Percentiles rank a stretch among this genome's conserved stretches.
Evolutionary conservation across 2,113 vertebrate species (phyloP).

Genomic region (Enhydra lutris): DNA sequence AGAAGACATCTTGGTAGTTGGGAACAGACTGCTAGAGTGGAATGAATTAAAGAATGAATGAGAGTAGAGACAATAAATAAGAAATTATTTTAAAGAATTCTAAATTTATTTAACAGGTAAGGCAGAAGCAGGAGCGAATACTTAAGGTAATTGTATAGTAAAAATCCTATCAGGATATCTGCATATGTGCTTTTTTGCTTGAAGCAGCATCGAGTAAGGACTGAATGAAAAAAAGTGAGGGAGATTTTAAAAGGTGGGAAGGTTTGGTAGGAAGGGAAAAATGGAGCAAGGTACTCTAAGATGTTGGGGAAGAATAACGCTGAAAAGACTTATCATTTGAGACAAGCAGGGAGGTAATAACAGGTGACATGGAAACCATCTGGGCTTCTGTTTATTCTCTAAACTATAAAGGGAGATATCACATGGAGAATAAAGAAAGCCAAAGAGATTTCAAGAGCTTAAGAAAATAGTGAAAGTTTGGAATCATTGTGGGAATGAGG

Average conservation of each 20-base stretch:
- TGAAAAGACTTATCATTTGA: slow-evolving; percentile 4
- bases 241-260: slow-evolving; percentile 1
- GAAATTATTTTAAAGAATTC: slow-evolving; percentile 37
- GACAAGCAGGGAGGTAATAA: background rate
- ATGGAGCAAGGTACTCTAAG: background rate
- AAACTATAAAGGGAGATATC: background rate
- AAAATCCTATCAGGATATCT: background rate
- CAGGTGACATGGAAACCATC: background rate
- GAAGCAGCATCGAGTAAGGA: background rate
- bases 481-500: background rate
- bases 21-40: background rate
- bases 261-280: background rate
- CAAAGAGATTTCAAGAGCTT: background rate
- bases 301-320: background rate
- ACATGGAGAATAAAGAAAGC: background rate
- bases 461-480: background rate
- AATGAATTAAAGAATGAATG: background rate
- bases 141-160: background rate
- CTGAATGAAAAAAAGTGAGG: background rate
- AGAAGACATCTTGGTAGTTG: background rate
- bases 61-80: background rate
- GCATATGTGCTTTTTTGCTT: background rate
- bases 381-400: background rate
- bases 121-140: background rate
- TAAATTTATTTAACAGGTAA: background rate